Evolutionary conservation across 2,797 vertebrate species (phyloP).

Genomic region (Malurus splendens): DNA sequence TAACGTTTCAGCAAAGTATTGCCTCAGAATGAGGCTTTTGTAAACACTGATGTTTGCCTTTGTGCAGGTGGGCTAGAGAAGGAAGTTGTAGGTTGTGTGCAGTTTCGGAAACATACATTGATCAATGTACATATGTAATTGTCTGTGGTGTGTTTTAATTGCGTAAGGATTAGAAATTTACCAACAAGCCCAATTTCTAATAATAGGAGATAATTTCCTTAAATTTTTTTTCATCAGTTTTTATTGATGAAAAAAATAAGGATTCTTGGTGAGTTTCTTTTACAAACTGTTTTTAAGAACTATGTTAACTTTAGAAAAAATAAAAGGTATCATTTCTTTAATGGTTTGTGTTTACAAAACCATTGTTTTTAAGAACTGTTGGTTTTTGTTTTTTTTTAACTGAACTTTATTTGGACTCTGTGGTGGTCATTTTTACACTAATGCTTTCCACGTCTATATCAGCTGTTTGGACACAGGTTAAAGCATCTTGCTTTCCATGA

Average conservation of each 20-base stretch:
- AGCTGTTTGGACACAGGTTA: background rate
- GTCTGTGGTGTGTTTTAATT: background rate
- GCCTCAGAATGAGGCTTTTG: background rate
- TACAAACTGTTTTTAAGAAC: background rate
- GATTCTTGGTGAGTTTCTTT: background rate
- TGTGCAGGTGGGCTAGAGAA: background rate
- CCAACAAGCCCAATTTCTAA: background rate
- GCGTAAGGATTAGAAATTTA: background rate
- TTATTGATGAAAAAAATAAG: background rate
- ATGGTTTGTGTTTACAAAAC: background rate
- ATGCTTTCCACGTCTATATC: background rate
- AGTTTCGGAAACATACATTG: background rate
- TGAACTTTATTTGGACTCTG: background rate
- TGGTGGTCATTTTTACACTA: background rate
- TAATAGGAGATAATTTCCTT: background rate
- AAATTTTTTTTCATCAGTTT: background rate
- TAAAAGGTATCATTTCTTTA: background rate
- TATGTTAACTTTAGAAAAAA: background rate
- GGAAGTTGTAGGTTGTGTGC: background rate
- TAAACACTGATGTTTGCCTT: background rate
- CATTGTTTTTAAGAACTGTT: background rate
- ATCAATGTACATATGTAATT: accelerated
- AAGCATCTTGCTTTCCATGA: background rate
- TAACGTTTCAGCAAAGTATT: background rate
- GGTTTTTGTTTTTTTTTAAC: background rate